Evolutionary conservation across 2,113 vertebrate genomes (phyloP).

Genomic region (Carettochelys insculpta): DNA sequence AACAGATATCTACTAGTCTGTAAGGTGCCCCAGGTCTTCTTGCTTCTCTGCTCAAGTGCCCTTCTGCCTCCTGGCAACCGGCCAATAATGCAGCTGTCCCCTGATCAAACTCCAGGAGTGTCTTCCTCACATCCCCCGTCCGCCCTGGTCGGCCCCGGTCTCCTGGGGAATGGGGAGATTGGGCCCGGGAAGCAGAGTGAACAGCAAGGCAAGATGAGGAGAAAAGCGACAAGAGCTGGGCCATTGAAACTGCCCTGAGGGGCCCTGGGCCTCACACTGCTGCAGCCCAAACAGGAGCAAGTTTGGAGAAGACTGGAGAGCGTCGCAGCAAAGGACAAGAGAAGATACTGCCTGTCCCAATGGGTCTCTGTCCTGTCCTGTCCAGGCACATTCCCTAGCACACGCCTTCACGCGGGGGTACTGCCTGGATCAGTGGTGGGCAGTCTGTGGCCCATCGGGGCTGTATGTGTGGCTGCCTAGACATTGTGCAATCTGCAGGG

Average conservation of each 20-base stretch:
- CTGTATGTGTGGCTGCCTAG: no score
- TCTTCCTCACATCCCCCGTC: no score
- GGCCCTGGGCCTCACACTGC: no score
- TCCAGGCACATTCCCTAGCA: not conserved
- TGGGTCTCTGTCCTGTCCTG: not conserved
- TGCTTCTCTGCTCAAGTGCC: no score
- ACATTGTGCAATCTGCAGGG: no score
- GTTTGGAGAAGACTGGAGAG: no score
- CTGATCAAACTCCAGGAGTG: not conserved
- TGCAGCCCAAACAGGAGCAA: not conserved
- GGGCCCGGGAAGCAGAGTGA: not conserved
- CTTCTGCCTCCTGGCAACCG: not conserved
- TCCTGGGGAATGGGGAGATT: not conserved
- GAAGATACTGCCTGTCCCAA: not conserved
- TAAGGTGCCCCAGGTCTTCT: no score
- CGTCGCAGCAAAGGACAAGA: not conserved
- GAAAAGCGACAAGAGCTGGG: not conserved
- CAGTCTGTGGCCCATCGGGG: no score
- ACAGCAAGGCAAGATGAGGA: not conserved
- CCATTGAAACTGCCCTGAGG: not conserved
- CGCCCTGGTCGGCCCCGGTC: not conserved
- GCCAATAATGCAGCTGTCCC: not conserved
- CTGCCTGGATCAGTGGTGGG: rapidly evolving
- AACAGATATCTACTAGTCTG: no score
- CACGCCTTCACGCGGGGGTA: rapidly evolving